These are phyloP conservation scores for Tretioscincus oriximinensis DNA, from an alignment of 2,113 vertebrate genomes.

Conservation along the genomic window DNA sequence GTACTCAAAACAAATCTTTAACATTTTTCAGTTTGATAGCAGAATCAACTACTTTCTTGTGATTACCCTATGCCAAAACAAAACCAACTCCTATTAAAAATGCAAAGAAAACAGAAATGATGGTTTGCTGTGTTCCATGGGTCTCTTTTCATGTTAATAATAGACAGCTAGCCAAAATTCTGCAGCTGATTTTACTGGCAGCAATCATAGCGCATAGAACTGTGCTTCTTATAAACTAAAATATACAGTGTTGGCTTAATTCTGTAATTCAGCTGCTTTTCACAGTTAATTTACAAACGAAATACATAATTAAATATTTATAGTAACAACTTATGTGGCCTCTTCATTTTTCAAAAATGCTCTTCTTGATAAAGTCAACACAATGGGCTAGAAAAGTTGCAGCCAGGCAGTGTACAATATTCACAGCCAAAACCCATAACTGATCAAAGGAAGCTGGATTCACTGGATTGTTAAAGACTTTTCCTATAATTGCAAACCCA, in stretches of 20 bases:
- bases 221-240: conserved; percentile 24
- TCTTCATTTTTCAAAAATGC: too few species aligned
- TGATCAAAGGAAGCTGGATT: neutral
- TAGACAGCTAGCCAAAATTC: conserved; percentile 1
- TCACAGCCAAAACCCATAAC: neutral
- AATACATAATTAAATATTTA: conserved; percentile 5
- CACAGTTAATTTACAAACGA: neutral
- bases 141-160: conserved; percentile 27
- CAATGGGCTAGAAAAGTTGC: too few species aligned
- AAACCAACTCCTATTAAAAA: neutral
- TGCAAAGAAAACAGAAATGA: neutral
- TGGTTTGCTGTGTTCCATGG: neutral
- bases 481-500: neutral
- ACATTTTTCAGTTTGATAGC: neutral
- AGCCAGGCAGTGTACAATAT: neutral
- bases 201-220: neutral
- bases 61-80: neutral
- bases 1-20: neutral
- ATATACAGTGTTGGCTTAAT: neutral
- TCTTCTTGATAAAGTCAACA: too few species aligned
- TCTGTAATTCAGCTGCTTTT: conserved; percentile 8
- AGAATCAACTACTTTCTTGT: conserved; percentile 2
- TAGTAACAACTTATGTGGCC: neutral
- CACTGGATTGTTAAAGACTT: neutral
- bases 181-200: neutral